These are phyloP conservation scores for Papilio glaucus DNA, from an alignment of 1,140 invertebrate species.

Conservation along the genomic window DNA sequence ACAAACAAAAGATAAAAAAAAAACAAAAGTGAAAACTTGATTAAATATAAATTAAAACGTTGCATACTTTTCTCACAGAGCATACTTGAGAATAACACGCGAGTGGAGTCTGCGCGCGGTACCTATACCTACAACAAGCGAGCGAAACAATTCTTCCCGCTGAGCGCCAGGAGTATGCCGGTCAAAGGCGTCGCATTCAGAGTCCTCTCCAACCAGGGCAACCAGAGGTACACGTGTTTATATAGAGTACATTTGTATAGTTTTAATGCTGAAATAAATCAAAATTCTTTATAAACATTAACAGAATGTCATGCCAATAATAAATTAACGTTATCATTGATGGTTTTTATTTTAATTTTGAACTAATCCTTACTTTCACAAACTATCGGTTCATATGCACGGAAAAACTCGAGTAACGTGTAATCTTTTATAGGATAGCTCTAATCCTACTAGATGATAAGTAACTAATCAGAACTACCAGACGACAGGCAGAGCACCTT, in stretches of 20 bases:
- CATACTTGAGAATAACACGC: constrained; percentile 63
- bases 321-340: neutral
- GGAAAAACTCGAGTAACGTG: too few relatives aligned
- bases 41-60: neutral
- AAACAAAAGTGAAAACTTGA: neutral
- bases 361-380: too few relatives aligned
- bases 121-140: constrained; percentile 59
- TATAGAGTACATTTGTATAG: constrained; percentile 72
- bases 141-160: constrained; percentile 69
- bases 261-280: constrained; percentile 32
- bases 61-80: constrained; percentile 54
- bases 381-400: too few relatives aligned
- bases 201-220: constrained; percentile 75
- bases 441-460: too few relatives aligned
- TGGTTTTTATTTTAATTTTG: neutral
- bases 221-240: constrained; percentile 71
- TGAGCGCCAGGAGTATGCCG: constrained; percentile 46
- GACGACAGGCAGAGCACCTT: too few relatives aligned
- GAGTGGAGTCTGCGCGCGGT: constrained; percentile 55
- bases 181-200: constrained; percentile 62
- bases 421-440: too few relatives aligned
- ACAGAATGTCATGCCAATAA: constrained; percentile 39
- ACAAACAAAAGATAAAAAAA: neutral
- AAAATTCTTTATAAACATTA: constrained; percentile 7
- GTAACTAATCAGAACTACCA: too few relatives aligned